Base-by-base conservation (phyloP, 2,888 invertebrate species). In the Aleiodes alternator region DNA sequence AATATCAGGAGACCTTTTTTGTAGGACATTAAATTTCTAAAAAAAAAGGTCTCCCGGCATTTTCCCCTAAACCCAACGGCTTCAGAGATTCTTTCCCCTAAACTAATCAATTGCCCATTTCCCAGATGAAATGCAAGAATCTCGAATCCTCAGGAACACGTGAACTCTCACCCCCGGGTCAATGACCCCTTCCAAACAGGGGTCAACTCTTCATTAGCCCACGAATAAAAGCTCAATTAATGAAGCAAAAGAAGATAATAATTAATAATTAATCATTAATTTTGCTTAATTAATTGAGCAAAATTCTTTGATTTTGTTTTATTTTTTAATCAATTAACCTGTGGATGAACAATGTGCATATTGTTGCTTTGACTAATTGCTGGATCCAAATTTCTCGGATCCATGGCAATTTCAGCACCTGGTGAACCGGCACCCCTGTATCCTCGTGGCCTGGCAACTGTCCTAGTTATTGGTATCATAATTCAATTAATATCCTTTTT, bases 361-460 rank as follows among this genome's bases (percentile, higher is more conserved):
- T 73, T 56, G 56, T 51, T 69, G 78, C 76, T 69, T 72, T 68
- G 29, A 73, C 23, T 68, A 16, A 72, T 34, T 48, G 29, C 68
- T 51, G 69, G 70, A 76, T 80, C 80, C 38, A 87, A 82, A 73
- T 85, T 84, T 78, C 88, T 81, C 57, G 87, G 88, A 76, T 87
- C 86, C 77, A 87, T 87, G 57, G 86, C 84, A 69, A 88, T 87
- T 79, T 88, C 88, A 31, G 86, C 79, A 68, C 82, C 81, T 43
- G 84, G 81, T 51, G 72, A 66, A 34, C 71, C 70, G 56, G 64
- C 68, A n/a, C 75, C 76, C 9, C 73, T 72, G 59, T 76, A 75
- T 7, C 53, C 57, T 61, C 80, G 78, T 77, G 75, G 78, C 12
- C 77, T 78, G 55, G 83, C 84, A 82, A 85, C 78, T n/a, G 79